These are phyloP conservation scores for Agriopis marginaria DNA, from an alignment of 2,888 invertebrate genomes.

Conservation along the genomic window DNA sequence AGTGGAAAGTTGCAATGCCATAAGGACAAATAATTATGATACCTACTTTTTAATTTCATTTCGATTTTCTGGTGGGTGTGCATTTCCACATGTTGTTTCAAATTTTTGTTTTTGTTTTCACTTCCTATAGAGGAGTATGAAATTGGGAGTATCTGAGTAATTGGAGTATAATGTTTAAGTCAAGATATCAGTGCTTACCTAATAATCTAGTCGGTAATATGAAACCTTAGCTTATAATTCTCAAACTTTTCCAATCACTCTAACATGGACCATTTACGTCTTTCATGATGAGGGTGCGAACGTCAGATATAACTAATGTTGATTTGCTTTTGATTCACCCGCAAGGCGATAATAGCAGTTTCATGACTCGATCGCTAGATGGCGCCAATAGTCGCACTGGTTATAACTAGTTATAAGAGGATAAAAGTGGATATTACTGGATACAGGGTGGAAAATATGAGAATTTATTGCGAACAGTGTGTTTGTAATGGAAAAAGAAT, in stretches of 20 bases:
- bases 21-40: too few species aligned
- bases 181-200: not conserved
- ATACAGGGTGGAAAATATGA: constrained; percentile 60
- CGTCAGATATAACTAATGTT: constrained; percentile 80
- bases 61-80: too few species aligned
- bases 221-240: constrained; percentile 5
- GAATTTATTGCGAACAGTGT: constrained; percentile 60
- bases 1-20: too few species aligned
- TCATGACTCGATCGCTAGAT: constrained; percentile 73
- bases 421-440: constrained; percentile 48
- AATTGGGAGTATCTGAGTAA: not conserved
- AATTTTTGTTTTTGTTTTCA: not conserved
- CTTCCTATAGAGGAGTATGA: not conserved
- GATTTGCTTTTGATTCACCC: constrained; percentile 83
- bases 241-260: constrained; percentile 77
- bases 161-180: not conserved
- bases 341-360: constrained; percentile 76
- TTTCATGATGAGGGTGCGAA: constrained; percentile 77
- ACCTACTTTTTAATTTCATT: too few species aligned
- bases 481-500: constrained; percentile 65
- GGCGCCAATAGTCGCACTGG: constrained; percentile 52
- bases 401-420: constrained; percentile 48
- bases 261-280: constrained; percentile 67
- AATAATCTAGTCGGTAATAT: constrained; percentile 12
- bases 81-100: too few species aligned